Conservation (phyloP, 2,113 vertebrate species). For the Ctenomys sociabilis region DNA sequence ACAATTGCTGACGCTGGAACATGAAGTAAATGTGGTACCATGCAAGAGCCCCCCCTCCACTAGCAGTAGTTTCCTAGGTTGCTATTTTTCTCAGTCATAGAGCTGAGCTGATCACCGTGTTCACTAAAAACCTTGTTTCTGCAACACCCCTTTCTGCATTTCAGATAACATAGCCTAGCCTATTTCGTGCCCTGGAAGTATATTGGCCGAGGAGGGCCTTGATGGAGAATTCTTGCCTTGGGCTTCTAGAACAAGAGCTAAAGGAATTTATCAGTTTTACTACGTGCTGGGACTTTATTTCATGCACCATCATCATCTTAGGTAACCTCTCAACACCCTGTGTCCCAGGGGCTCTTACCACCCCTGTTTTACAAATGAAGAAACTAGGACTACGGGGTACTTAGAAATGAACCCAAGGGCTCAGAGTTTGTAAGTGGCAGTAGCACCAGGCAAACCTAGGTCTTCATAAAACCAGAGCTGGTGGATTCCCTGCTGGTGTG, state of each 20-base stretch:
- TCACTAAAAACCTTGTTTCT: conserved; percentile 24
- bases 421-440: neutral
- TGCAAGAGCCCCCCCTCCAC: conserved; percentile 53
- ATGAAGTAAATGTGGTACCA: conserved; percentile 44
- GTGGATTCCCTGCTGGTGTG: neutral
- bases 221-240: neutral
- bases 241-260: neutral
- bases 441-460: neutral
- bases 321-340: neutral
- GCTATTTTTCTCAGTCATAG: conserved; percentile 31
- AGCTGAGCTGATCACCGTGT: neutral
- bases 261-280: neutral
- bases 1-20: neutral
- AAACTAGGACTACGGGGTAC: neutral
- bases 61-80: conserved; percentile 33
- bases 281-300: neutral
- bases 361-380: neutral
- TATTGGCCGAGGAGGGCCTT: neutral
- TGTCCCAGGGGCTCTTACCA: neutral
- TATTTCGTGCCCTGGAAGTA: neutral
- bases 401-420: neutral
- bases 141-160: neutral
- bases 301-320: neutral
- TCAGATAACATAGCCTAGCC: neutral
- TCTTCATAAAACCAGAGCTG: neutral